Percentiles rank a stretch among this genome's conserved stretches.
phyloP scores from a whole-genome alignment of 2,113 vertebrate genomes.

The Martes martes region DNA sequence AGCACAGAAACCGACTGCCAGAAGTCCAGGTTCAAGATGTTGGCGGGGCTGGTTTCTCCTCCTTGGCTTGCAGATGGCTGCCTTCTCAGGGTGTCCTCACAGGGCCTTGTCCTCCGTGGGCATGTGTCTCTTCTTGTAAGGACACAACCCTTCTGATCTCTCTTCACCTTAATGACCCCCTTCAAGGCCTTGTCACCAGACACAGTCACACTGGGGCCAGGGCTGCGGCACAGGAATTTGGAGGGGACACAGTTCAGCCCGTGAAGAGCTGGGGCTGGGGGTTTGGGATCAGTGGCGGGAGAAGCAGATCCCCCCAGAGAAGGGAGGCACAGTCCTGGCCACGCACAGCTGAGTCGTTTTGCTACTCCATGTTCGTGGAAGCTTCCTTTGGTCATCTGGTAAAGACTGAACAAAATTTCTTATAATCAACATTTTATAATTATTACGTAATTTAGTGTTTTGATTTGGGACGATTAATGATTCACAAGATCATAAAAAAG shows the following conservation, averaged over 20 bases:
- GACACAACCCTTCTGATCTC: neutral
- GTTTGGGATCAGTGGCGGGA: neutral
- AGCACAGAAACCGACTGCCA: neutral
- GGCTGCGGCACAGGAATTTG: no score
- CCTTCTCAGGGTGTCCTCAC: neutral
- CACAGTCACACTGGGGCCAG: neutral
- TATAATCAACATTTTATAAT: neutral
- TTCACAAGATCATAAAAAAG: neutral
- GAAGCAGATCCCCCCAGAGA: neutral
- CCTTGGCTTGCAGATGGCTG: neutral
- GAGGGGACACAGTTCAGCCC: neutral
- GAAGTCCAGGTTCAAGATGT: neutral
- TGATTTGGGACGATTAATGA: neutral
- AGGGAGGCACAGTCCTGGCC: neutral
- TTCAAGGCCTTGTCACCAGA: neutral
- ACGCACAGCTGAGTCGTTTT: accelerated
- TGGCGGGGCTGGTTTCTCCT: neutral
- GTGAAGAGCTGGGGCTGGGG: neutral
- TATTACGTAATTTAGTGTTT: neutral
- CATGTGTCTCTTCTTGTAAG: neutral
- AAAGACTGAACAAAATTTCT: neutral
- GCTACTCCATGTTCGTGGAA: neutral
- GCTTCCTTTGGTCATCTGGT: neutral
- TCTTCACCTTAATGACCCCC: neutral
- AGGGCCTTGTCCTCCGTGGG: neutral